Percentiles rank a stretch among this genome's conserved stretches.
phyloP scores from a whole-genome alignment of 2,113 vertebrate species.

The Macrotis lagotis region DNA sequence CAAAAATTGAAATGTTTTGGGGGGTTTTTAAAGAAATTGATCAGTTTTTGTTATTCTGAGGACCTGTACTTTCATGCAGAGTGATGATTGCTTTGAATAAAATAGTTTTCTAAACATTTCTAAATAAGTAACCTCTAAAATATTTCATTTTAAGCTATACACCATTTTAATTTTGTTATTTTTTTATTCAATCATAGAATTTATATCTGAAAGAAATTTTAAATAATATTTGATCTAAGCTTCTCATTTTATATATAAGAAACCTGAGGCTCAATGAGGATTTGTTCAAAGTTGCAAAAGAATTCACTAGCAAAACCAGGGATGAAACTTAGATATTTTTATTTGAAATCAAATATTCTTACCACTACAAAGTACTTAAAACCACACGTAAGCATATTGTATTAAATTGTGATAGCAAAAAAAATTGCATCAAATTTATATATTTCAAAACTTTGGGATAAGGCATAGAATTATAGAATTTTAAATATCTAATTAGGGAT shows the following conservation, averaged over 20 bases:
- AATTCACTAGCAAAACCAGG: not conserved
- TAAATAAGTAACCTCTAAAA: not conserved
- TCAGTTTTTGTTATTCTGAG: not conserved
- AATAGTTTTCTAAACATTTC: not conserved
- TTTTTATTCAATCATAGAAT: not conserved
- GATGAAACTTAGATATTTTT: not conserved
- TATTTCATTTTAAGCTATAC: not conserved
- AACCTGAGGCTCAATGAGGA: not conserved
- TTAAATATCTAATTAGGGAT: not conserved
- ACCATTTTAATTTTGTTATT: not conserved
- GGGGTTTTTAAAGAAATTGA: not conserved
- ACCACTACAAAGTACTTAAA: not conserved
- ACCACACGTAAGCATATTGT: not conserved
- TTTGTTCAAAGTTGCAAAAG: not conserved
- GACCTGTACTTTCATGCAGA: not conserved
- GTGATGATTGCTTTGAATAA: not conserved
- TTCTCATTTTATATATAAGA: not conserved
- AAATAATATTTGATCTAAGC: not conserved
- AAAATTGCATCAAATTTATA: not conserved
- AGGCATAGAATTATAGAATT: not conserved
- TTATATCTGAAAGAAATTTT: not conserved
- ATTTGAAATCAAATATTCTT: not conserved
- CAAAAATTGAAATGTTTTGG: not conserved
- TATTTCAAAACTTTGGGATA: not conserved
- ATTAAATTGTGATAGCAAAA: not conserved